Base-by-base conservation (phyloP, 1,140 invertebrate genomes). In the Pseudachorutes palmiensis region DNA sequence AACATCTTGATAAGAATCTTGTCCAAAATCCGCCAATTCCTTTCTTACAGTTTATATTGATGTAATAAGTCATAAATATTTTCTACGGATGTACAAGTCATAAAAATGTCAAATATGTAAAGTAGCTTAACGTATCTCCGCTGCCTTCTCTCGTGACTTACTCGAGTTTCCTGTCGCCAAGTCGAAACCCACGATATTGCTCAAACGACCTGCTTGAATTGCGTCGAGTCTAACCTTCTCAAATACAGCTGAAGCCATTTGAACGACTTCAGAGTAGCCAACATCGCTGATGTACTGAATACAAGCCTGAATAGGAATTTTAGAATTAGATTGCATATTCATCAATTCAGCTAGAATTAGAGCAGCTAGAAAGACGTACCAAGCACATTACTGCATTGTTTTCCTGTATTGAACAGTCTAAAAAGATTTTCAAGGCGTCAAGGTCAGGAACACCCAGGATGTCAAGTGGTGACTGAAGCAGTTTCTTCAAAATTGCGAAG, bases 381-480 rank as follows among this genome's bases (percentile, higher is more conserved):
- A 85, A 75, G 3, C 80, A 80, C 66, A 77, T 77, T 2, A 78
- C 78, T 36, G 79, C 79, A 19, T 78, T 64, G 58, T 83, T 82
- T 19, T 82, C 73, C 62, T 75, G 61, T 65, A 85, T 79, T 67
- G 79, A 77, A 12, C 75, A 69, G 36, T 83, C 79, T 1, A 84
- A 69, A 72, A 80, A 85, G 26, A 79, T 71, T 22, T 75, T 64
- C 5, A 85, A 67, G 1, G 80, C 74, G 51, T 75, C 76, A 36
- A 81, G 75, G n/a, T 75, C 74, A 0, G 83, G 83, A 31, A 83
- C 79, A 5, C 83, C 83, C 19, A 83, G 75, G 49, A 84, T 78
- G n/a, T 77, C 76, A 66, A 80, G 76, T 66, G 81, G 78, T 49
- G 79, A 74, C 66, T 79, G 80, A 64, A 81, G 75, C 26, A 85